Conservation (phyloP, 2,113 vertebrate species). For the Malurus cyaneus region DNA sequence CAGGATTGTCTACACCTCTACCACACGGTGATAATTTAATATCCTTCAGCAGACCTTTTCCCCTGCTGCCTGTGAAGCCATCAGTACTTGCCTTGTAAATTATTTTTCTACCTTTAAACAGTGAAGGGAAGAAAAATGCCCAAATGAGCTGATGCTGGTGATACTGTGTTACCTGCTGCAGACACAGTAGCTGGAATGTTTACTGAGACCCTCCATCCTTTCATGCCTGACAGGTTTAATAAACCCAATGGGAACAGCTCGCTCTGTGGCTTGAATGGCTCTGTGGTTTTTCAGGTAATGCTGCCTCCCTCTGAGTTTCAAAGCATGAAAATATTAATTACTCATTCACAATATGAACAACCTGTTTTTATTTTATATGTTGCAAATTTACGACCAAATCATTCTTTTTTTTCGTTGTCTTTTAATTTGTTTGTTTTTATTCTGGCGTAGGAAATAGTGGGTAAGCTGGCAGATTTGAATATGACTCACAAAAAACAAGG, state of each 20-base stretch:
- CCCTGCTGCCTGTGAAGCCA: not conserved
- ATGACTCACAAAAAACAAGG: not conserved
- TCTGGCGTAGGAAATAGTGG: not conserved
- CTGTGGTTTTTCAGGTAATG: not conserved
- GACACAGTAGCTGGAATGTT: not conserved
- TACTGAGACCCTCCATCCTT: not conserved
- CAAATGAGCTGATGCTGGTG: not conserved
- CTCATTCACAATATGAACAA: not conserved
- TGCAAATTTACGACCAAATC: not conserved
- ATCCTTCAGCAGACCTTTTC: not conserved
- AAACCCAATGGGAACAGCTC: not conserved
- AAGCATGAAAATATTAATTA: slow-evolving; percentile 6
- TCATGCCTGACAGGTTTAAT: not conserved
- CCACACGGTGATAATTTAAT: not conserved
- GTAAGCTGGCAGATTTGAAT: not conserved
- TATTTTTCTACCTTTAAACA: not conserved
- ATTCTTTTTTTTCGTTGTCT: not conserved
- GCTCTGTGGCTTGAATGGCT: not conserved
- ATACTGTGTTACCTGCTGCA: not conserved
- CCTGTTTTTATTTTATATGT: not conserved
- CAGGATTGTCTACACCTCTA: not conserved
- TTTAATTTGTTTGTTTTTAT: not conserved
- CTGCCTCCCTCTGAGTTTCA: not conserved
- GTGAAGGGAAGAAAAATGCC: not conserved
- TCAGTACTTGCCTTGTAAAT: not conserved